Percentiles rank a stretch among this genome's conserved stretches.
phyloP scores from a whole-genome alignment of 2,888 invertebrate species.

The Sminthurides aquaticus region DNA sequence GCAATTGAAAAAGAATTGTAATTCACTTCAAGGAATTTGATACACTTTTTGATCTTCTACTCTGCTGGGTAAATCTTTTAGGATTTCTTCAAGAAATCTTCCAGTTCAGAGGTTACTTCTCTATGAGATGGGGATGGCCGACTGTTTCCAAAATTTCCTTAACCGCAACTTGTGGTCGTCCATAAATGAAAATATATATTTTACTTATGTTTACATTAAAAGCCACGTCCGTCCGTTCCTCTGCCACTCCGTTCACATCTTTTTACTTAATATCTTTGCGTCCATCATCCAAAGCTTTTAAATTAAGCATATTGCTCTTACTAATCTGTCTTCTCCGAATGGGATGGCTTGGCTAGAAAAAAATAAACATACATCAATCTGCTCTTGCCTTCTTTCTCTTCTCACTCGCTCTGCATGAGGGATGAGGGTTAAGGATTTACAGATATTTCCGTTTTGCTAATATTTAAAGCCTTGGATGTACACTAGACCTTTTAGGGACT shows the following conservation, averaged over 20 bases:
- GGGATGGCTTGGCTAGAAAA: not conserved
- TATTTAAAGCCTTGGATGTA: too few relatives aligned
- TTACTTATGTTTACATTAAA: not conserved
- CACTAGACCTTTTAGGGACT: too few relatives aligned
- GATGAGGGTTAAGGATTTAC: too few relatives aligned
- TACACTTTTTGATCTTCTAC: too few relatives aligned
- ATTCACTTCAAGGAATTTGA: too few relatives aligned
- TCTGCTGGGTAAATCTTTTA: too few relatives aligned
- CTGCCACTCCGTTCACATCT: not conserved
- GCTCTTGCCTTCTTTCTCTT: not conserved
- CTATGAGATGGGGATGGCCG: too few relatives aligned
- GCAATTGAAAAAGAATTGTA: too few relatives aligned
- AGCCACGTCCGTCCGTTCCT: not conserved
- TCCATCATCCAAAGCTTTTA: constrained; percentile 20
- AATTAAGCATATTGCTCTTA: constrained; percentile 43
- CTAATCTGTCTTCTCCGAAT: constrained; percentile 27
- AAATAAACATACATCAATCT: not conserved
- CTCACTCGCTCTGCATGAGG: too few relatives aligned
- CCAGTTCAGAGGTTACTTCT: too few relatives aligned
- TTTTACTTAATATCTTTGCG: not conserved
- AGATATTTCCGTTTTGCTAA: too few relatives aligned
- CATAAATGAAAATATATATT: not conserved
- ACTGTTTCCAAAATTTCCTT: not conserved
- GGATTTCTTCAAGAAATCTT: too few relatives aligned
- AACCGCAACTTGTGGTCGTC: not conserved